Conservation (phyloP, 2,888 invertebrate genomes). For the Carcina quercana region DNA sequence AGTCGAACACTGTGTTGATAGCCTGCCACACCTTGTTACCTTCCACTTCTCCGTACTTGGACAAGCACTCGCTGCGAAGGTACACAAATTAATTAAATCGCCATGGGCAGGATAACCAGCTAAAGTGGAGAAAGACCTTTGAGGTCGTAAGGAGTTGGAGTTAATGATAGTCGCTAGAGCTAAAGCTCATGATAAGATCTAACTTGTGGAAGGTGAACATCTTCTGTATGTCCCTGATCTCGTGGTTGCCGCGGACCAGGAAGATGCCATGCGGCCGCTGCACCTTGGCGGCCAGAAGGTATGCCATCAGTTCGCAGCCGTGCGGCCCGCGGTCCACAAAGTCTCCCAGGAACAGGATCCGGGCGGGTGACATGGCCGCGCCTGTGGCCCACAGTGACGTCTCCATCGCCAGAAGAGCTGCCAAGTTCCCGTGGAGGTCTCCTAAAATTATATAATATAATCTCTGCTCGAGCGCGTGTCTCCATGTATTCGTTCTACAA, state of each 20-base stretch:
- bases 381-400: constrained; percentile 81
- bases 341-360: constrained; percentile 83
- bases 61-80: constrained; percentile 76
- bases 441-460: too few relatives aligned
- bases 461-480: not conserved
- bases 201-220: constrained; percentile 83
- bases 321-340: constrained; percentile 83
- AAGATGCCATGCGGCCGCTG: constrained; percentile 77
- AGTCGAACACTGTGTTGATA: constrained; percentile 81
- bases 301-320: constrained; percentile 80
- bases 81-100: not conserved
- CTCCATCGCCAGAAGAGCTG: constrained; percentile 80
- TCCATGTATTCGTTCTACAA: not conserved
- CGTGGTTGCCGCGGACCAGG: constrained; percentile 83
- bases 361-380: constrained; percentile 76
- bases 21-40: constrained; percentile 80
- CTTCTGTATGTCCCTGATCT: constrained; percentile 82
- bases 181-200: too few relatives aligned
- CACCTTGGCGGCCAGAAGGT: constrained; percentile 81
- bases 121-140: too few relatives aligned
- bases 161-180: too few relatives aligned
- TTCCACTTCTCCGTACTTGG: constrained; percentile 78
- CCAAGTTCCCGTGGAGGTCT: constrained; percentile 84
- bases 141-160: too few relatives aligned
- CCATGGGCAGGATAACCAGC: too few relatives aligned